These are phyloP conservation scores for Entelurus aequoreus DNA, from an alignment of 2,113 vertebrate genomes.

Conservation along the genomic window DNA sequence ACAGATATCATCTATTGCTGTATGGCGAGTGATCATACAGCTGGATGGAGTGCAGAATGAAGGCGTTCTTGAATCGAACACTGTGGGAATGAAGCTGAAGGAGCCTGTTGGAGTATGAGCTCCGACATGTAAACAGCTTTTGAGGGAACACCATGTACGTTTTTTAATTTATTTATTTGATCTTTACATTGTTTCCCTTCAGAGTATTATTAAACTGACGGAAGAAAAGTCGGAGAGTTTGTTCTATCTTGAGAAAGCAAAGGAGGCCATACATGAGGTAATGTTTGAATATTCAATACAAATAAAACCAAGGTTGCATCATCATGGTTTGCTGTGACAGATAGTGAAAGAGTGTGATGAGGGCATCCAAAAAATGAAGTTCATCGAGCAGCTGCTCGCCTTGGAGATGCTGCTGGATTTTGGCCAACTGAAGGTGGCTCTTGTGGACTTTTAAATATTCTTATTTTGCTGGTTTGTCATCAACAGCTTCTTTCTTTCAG, in stretches of 20 bases:
- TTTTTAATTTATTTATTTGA: neutral
- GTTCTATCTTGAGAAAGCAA: conserved; percentile 52
- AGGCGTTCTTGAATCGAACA: no score
- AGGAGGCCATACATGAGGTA: conserved; percentile 66
- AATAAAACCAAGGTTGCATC: no score
- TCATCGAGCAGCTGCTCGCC: conserved; percentile 70
- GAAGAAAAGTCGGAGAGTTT: conserved; percentile 18
- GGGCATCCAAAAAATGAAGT: conserved; percentile 65
- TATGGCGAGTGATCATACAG: no score
- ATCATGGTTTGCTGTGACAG: conserved; percentile 39
- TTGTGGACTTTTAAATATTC: neutral
- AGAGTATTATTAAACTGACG: conserved; percentile 70
- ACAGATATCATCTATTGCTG: no score
- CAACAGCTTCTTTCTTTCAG: conserved; percentile 34
- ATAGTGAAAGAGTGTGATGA: conserved; percentile 66
- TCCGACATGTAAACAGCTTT: no score
- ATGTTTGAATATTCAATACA: neutral
- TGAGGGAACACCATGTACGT: neutral
- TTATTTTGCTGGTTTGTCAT: neutral
- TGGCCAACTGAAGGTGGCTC: conserved; percentile 64
- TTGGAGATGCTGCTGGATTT: conserved; percentile 72
- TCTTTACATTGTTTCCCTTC: conserved; percentile 3
- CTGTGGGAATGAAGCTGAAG: no score
- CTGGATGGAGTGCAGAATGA: no score
- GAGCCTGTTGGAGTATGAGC: no score